phyloP scores from a whole-genome alignment of 2,888 invertebrate species.

The Zaprionus obscuricornis region DNA sequence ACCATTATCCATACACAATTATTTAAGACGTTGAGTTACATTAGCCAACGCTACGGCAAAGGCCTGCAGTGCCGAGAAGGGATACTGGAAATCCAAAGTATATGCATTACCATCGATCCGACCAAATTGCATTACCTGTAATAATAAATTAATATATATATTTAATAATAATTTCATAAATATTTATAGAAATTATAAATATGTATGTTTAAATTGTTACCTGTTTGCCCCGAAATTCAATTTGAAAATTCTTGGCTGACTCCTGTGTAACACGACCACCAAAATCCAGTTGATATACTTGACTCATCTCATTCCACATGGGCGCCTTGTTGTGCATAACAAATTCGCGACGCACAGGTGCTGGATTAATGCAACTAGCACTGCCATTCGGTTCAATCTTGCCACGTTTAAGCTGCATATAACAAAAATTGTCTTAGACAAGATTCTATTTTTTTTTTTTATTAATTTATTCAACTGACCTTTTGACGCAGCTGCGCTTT shows the following conservation, averaged over 20 bases:
- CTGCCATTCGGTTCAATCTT: conserved; percentile 85
- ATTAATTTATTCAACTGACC: conserved; percentile 84
- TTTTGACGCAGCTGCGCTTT: conserved; percentile 95
- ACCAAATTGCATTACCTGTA: conserved; percentile 99
- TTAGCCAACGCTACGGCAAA: conserved; percentile 96
- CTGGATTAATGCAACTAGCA: conserved; percentile 79
- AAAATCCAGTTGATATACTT: conserved; percentile 99
- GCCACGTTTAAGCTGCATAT: conserved; percentile 88
- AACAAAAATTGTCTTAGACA: background rate
- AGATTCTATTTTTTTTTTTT: background rate
- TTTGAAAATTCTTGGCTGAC: conserved; percentile 99
- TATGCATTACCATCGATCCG: conserved; percentile 99
- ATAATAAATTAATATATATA: background rate
- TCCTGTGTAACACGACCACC: conserved; percentile 99
- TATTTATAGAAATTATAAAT: background rate
- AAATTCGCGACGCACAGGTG: conserved; percentile 89
- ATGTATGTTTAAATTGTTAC: conserved; percentile 83
- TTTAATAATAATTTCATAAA: background rate
- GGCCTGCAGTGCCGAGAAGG: conserved; percentile 98
- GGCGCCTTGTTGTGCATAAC: conserved; percentile 98
- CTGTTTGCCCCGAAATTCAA: conserved; percentile 98
- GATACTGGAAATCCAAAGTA: conserved; percentile 99
- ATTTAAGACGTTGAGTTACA: conserved; percentile 84
- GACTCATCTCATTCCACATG: conserved; percentile 99
- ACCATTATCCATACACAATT: conserved; percentile 45